Evolutionary conservation across 2,113 vertebrate genomes (phyloP).

Genomic region (Donacobius atricapilla): DNA sequence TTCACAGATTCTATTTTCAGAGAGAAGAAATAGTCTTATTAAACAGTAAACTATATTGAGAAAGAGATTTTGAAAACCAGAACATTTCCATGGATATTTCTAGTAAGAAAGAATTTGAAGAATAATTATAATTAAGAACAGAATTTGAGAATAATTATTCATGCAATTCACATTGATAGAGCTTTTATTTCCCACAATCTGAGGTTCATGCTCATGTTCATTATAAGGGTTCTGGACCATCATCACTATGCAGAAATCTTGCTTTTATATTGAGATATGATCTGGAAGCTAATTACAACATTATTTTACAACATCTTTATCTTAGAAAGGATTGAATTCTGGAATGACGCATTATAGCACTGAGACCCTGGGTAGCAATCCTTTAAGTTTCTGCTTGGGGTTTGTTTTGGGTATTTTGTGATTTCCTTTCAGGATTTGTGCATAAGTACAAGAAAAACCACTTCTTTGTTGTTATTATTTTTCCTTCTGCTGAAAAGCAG

Average conservation of each 20-base stretch:
- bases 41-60: not conserved
- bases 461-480: not conserved
- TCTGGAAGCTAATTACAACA: not conserved
- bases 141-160: not conserved
- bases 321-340: not conserved
- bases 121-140: not conserved
- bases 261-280: not conserved
- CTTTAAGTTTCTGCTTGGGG: rapidly evolving
- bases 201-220: not conserved
- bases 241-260: not conserved
- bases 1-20: not conserved
- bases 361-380: not conserved
- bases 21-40: not conserved
- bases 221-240: not conserved
- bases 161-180: not conserved
- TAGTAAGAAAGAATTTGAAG: not conserved
- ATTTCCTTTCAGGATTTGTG: not conserved
- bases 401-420: not conserved
- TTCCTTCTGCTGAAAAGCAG: not conserved
- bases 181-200: not conserved
- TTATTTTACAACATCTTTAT: not conserved
- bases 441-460: not conserved
- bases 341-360: not conserved
- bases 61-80: not conserved
- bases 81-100: not conserved